phyloP scores from a whole-genome alignment of 2,888 invertebrate species.

The Hyposoter dolosus region DNA sequence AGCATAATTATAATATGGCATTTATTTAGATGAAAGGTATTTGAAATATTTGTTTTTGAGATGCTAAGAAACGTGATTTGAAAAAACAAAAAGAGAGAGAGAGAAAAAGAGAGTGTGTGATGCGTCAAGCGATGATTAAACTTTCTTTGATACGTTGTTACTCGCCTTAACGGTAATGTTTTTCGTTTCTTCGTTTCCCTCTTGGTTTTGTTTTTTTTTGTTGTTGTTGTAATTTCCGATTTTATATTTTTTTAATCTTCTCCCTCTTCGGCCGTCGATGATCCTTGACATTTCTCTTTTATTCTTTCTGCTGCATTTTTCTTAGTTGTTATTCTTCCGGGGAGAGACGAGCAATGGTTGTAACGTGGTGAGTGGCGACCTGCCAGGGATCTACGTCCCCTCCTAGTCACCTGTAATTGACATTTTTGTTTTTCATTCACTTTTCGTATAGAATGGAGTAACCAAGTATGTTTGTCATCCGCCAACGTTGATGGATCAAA shows the following conservation, averaged over 20 bases:
- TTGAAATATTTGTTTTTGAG: conserved; percentile 54
- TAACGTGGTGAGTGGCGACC: conserved; percentile 74
- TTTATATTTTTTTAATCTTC: conserved; percentile 66
- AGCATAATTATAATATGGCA: conserved; percentile 41
- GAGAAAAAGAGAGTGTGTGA: conserved; percentile 29
- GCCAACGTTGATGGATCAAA: neutral
- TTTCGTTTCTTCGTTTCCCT: conserved; percentile 25
- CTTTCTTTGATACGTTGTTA: conserved; percentile 60
- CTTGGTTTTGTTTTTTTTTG: conserved; percentile 34
- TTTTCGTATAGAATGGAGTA: neutral
- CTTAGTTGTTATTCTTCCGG: conserved; percentile 66
- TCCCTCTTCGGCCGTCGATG: conserved; percentile 14
- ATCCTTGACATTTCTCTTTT: conserved; percentile 45
- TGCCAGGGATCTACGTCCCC: conserved; percentile 77
- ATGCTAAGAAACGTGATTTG: conserved; percentile 32
- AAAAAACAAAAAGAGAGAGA: conserved; percentile 17
- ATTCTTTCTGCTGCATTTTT: conserved; percentile 46
- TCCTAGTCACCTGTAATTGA: conserved; percentile 78
- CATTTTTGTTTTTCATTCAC: neutral
- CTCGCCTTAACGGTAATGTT: conserved; percentile 23
- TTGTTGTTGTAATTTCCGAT: conserved; percentile 34
- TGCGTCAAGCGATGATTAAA: conserved; percentile 59
- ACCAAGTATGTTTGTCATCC: neutral
- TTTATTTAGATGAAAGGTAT: conserved; percentile 48
- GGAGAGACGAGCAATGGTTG: conserved; percentile 80